Evolutionary conservation across 2,888 invertebrate species (phyloP), one percentile per base, ranked within the genome.

Genomic region (Cephonodes hylas): DNA sequence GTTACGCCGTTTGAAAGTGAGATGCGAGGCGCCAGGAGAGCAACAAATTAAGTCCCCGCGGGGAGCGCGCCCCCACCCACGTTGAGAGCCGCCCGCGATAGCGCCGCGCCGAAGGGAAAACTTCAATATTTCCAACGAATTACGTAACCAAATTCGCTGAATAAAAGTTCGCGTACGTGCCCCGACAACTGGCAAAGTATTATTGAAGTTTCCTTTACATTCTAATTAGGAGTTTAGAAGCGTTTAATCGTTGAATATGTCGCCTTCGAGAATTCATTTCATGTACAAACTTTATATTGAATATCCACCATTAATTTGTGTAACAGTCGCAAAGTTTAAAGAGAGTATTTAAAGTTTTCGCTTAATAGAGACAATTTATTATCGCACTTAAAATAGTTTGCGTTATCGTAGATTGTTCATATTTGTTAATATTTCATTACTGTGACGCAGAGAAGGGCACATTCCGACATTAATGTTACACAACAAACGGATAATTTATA

Each of bases 31-130:
- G 91, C 88, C 91, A 89, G 86, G 91, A 91, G 91, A 91, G 91
- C 91, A 91, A 92, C 91, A 92, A 92, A 92, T 92, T 92, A 92
- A 90, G 90, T 88, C 88, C 88, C 91, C 81, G 87, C 85, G 85
- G 88, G 88, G 86, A 82, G 82, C 74, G 71, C 77, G 78, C 80
- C 80, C 84, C 85, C 85, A 80, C 86, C 83, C 82, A 83, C 85
- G 86, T 79, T 87, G 88, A 89, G 86, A 87, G 86, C 75, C 79
- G 77, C 84, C 84, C 78, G 83, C 85, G 89, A 89, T 89, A 90
- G 88, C 86, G 88, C 86, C 87, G 84, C 83, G 85, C 83, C 83
- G 84, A 88, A 89, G 84, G 88, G 89, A 88, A 88, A 89, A 89
- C 87, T 87, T 86, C 87, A 89, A 89, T 87, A 89, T 90, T 88